Conservation (phyloP, 2,797 vertebrate genomes). For the Gallinago nigripennis region DNA sequence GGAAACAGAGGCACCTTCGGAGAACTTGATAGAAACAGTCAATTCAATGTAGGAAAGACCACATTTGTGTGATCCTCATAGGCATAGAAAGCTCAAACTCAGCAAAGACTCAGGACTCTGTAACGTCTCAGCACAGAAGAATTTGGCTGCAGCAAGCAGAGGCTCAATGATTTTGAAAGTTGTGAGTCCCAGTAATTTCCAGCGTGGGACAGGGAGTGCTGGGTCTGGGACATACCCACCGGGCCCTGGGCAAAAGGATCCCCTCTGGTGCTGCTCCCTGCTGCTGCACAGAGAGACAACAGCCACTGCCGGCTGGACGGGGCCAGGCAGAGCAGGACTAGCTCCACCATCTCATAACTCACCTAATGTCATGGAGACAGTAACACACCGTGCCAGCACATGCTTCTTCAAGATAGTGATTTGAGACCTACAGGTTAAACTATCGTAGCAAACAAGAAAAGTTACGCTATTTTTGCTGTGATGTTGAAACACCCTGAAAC, state of each 20-base stretch:
- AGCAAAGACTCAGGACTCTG: neutral
- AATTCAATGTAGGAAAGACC: fast-evolving
- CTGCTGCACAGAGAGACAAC: neutral
- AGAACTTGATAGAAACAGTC: neutral
- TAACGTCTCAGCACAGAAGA: neutral
- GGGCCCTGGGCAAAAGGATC: neutral
- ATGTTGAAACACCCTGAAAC: neutral
- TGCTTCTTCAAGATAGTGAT: neutral
- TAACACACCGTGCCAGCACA: fast-evolving
- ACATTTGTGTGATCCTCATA: fast-evolving
- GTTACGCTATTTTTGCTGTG: neutral
- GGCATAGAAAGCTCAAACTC: neutral
- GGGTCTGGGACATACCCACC: neutral
- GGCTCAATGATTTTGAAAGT: fast-evolving
- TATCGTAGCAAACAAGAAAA: fast-evolving
- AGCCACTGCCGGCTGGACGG: neutral
- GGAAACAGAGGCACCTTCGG: neutral
- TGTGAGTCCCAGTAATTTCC: neutral
- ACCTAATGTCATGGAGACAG: neutral
- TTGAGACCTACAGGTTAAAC: fast-evolving
- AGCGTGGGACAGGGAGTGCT: neutral
- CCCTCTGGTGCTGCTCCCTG: neutral
- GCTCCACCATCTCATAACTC: neutral
- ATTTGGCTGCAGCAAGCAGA: neutral
- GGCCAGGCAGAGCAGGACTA: neutral